Conservation (phyloP, 2,113 vertebrate species). For the Tenrec ecaudatus region DNA sequence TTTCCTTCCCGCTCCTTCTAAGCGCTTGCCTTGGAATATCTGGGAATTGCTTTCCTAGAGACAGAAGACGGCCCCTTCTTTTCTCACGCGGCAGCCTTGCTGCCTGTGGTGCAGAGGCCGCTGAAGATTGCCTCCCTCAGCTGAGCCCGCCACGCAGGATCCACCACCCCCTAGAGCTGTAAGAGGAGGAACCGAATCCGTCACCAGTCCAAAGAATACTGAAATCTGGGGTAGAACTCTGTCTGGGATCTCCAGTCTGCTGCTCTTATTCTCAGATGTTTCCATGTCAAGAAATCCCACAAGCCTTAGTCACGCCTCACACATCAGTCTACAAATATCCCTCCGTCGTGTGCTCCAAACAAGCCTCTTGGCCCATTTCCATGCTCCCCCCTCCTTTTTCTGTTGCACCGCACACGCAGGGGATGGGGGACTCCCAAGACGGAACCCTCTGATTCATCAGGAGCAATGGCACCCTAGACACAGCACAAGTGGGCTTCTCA, state of each 20-base stretch:
- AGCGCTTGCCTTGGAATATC: slow-evolving; percentile 24
- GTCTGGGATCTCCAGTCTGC: slow-evolving; percentile 42
- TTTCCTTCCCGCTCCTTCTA: background rate
- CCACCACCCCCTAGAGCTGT: background rate
- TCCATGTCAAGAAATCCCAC: slow-evolving; percentile 74
- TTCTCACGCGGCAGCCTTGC: background rate
- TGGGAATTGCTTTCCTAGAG: slow-evolving; percentile 17
- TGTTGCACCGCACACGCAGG: background rate
- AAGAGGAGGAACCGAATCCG: background rate
- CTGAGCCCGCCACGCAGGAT: background rate
- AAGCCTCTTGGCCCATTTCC: slow-evolving; percentile 60
- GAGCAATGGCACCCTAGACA: background rate
- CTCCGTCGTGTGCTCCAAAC: slow-evolving; percentile 56
- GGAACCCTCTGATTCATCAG: background rate
- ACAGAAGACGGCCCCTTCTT: background rate
- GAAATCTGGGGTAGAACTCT: background rate
- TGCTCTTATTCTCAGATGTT: slow-evolving; percentile 70
- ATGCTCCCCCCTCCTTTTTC: slow-evolving; percentile 43
- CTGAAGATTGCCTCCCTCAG: background rate
- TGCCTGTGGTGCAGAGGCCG: background rate
- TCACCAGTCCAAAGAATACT: background rate
- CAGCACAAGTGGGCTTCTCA: background rate
- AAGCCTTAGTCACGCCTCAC: slow-evolving; percentile 73
- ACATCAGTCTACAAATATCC: slow-evolving; percentile 68
- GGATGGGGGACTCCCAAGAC: background rate